Evolutionary conservation across 2,113 vertebrate species (phyloP).

Genomic region (Narcine bancroftii): DNA sequence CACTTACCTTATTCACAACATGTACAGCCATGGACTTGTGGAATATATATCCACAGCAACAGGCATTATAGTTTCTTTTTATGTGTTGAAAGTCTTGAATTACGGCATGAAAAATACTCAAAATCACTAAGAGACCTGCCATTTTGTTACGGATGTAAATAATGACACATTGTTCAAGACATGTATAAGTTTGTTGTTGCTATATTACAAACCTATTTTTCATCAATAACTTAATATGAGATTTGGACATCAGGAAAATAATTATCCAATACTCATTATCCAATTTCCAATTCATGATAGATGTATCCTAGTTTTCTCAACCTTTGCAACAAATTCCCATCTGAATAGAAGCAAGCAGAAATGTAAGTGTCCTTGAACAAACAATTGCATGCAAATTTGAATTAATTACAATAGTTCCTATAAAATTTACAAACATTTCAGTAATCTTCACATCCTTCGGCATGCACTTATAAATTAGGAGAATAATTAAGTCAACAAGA

Average conservation of each 20-base stretch:
- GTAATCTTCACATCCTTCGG: too few species aligned
- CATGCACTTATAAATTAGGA: background rate
- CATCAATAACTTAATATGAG: background rate
- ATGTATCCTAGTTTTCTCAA: background rate
- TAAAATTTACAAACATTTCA: background rate
- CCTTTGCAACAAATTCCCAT: background rate
- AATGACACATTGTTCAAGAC: background rate
- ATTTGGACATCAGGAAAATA: background rate
- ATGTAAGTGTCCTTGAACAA: background rate
- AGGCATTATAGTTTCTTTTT: background rate
- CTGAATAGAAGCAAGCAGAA: background rate
- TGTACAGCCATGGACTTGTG: background rate
- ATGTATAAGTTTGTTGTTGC: background rate
- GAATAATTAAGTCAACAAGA: background rate
- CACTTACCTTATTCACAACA: background rate
- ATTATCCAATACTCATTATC: background rate
- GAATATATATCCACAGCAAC: background rate
- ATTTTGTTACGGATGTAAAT: background rate
- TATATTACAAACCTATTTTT: background rate
- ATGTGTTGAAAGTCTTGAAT: background rate
- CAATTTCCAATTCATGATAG: too few species aligned
- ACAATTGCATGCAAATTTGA: background rate
- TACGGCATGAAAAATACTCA: background rate
- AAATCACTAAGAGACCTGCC: background rate
- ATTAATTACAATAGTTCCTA: conserved; percentile 2